Conservation (phyloP, 2,113 vertebrate genomes). For the Oxyruncus cristatus region DNA sequence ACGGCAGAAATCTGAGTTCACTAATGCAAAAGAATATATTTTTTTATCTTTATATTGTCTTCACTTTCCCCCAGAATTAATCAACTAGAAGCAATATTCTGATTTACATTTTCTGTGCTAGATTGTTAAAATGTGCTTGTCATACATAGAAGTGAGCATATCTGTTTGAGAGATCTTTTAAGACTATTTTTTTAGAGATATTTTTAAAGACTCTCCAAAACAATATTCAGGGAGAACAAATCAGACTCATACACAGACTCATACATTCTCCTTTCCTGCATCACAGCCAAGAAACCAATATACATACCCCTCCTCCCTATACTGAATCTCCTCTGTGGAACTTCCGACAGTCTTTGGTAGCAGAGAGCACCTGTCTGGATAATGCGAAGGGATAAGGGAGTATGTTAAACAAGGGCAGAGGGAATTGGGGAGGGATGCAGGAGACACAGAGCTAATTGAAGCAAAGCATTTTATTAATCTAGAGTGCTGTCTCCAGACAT, state of each 20-base stretch:
- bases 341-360: conserved; percentile 21
- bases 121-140: neutral
- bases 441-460: conserved; percentile 65
- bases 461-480: conserved; percentile 65
- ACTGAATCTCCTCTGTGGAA: neutral
- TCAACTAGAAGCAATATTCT: neutral
- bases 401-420: conserved; percentile 72
- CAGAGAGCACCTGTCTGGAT: conserved; percentile 63
- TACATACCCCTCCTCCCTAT: neutral
- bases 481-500: conserved; percentile 52
- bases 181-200: neutral
- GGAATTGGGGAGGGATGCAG: conserved; percentile 58
- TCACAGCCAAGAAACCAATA: neutral
- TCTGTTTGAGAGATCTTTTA: neutral
- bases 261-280: neutral
- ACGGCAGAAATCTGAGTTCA: neutral
- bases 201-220: neutral
- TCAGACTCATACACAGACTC: neutral
- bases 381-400: conserved; percentile 62
- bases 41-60: neutral
- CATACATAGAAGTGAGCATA: neutral
- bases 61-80: neutral
- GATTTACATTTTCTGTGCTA: neutral
- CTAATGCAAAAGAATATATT: neutral
- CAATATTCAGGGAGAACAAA: neutral